Evolutionary conservation across 2,888 invertebrate genomes (phyloP).

Genomic region (Aphidius colemani): DNA sequence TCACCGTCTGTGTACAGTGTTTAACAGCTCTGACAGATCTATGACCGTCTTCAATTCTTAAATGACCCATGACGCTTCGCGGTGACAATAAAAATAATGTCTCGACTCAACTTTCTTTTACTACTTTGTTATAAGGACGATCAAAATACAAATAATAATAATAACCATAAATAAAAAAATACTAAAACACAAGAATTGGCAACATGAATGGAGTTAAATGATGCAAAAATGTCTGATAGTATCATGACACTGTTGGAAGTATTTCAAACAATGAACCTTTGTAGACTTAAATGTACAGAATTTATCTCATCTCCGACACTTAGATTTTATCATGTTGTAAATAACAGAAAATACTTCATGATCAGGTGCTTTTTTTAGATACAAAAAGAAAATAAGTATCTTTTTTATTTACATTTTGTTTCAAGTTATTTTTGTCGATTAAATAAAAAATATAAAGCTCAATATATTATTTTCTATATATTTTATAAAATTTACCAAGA

Average conservation of each 20-base stretch:
- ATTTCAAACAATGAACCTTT: no score
- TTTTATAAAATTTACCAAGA: slow-evolving; percentile 5
- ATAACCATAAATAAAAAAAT: neutral
- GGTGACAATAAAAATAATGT: slow-evolving; percentile 2
- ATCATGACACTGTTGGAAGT: no score
- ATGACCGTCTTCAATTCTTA: slow-evolving; percentile 33
- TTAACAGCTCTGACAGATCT: slow-evolving; percentile 40
- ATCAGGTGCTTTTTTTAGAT: neutral
- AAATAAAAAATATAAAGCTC: neutral
- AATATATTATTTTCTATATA: slow-evolving; percentile 5
- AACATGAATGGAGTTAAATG: neutral
- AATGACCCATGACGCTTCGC: slow-evolving; percentile 37
- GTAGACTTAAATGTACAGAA: no score
- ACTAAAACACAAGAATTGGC: neutral
- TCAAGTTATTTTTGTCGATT: no score
- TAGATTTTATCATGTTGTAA: no score
- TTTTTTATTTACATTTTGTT: neutral
- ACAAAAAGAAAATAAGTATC: neutral
- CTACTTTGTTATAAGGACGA: neutral
- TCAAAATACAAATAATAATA: neutral
- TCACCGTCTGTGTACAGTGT: slow-evolving; percentile 21
- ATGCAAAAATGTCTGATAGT: no score
- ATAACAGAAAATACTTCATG: neutral
- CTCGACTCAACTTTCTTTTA: neutral
- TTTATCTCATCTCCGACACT: no score